Conservation (phyloP, 37 sponge, comb jelly and placozoan species). For the Oscarella lobularis region DNA sequence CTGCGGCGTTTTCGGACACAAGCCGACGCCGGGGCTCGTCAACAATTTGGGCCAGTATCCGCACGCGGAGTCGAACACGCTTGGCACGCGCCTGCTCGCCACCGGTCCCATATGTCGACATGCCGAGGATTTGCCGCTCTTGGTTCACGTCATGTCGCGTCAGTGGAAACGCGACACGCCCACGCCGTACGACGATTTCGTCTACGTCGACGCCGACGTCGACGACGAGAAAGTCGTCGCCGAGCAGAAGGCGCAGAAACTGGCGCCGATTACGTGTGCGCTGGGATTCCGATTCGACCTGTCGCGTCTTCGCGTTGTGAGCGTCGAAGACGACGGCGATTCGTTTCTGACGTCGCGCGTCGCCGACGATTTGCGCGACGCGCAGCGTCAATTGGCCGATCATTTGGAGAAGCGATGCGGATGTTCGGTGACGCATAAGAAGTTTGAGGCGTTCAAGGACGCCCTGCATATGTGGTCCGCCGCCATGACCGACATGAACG, state of each 20-base stretch:
- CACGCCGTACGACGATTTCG: background rate
- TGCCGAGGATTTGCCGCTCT: constrained; percentile 34
- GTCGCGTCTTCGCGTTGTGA: constrained; percentile 6
- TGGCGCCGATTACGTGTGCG: background rate
- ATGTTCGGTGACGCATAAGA: constrained; percentile 1
- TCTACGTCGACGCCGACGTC: background rate
- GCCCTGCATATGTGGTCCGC: background rate
- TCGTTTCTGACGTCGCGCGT: constrained; percentile 14
- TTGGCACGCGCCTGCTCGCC: constrained; percentile 2
- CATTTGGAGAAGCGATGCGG: constrained; percentile 15
- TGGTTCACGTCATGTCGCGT: constrained; percentile 22
- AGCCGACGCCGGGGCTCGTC: constrained; percentile 28
- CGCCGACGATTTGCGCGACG: constrained; percentile 8
- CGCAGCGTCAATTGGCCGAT: constrained; percentile 17
- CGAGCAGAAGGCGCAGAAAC: too few species aligned
- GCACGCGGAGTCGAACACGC: constrained; percentile 1
- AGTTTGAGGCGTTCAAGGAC: background rate
- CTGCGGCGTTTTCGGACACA: constrained; percentile 51
- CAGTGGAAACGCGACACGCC: background rate
- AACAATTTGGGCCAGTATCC: constrained; percentile 22
- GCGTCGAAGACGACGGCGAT: constrained; percentile 21
- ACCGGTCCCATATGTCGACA: constrained; percentile 41
- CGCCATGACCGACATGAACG: constrained; percentile 2
- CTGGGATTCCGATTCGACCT: background rate
- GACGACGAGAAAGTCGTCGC: too few species aligned